A percentile compares a stretch with the other conserved stretches of the same genome.
Conservation (phyloP, 2,113 vertebrate species). For the Falcunculus frontatus region DNA sequence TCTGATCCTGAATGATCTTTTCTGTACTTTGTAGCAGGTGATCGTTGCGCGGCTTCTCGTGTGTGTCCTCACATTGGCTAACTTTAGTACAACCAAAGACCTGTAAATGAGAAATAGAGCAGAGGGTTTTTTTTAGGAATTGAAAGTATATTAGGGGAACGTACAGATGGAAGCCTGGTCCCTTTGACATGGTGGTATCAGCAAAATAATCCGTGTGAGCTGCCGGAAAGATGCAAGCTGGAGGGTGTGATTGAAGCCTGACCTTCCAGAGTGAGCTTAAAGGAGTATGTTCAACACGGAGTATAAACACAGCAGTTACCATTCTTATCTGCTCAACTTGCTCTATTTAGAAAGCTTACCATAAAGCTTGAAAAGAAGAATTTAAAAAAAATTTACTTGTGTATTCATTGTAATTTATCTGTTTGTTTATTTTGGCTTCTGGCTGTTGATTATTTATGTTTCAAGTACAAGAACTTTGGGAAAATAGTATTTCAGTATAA, state of each 20-base stretch:
- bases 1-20: not conserved
- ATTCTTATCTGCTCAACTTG: not conserved
- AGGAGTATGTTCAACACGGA: not conserved
- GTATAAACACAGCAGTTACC: not conserved
- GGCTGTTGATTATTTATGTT: not conserved
- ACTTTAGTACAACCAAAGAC: not conserved
- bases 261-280: not conserved
- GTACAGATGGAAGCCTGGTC: not conserved
- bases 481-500: not conserved
- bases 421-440: constrained; percentile 26
- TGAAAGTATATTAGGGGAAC: not conserved
- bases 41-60: not conserved
- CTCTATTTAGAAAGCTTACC: not conserved
- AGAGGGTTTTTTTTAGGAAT: not conserved
- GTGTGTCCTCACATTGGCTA: not conserved
- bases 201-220: not conserved
- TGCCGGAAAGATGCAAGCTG: not conserved
- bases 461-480: not conserved
- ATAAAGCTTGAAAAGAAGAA: not conserved
- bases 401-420: not conserved
- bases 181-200: not conserved
- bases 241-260: not conserved
- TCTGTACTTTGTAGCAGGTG: not conserved
- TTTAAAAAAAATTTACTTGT: not conserved
- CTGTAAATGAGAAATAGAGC: not conserved